Base-by-base conservation (phyloP, 2,888 invertebrate species). In the Stictocephala bisonia region DNA sequence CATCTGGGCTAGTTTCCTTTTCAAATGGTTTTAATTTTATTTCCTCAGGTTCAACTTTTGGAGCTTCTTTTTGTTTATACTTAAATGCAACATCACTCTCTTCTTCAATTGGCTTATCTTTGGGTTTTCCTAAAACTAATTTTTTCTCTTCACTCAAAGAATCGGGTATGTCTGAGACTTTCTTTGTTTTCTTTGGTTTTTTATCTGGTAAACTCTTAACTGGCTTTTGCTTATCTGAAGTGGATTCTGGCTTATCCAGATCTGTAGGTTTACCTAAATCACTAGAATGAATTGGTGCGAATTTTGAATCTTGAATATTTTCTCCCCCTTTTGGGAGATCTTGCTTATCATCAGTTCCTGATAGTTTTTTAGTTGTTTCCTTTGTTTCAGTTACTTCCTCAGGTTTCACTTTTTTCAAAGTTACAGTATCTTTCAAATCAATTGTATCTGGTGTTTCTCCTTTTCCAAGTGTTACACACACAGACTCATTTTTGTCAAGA, bases 1-100 rank as follows among this genome's bases (percentile, higher is more conserved):
- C 76, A n/a, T 82, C 75, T 18, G 82, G 80, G 68, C 82, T 29
- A 35, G 18, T 81, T 29, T 81, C 78, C 13, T 76, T 78, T 41
- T 83, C 81, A n/a, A 84, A 81, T 51, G 81, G 81, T 78, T 82
- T 81, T 53, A 85, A 82, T 41, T 73, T 77, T 2, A 85, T 79
- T 35, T 82, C 80, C 73, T 84, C 84, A 0, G 82, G 82, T 60
- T 83, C 82, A 31, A 84, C 80, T 31, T 79, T 79, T 53, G 80
- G 82, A 18, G 83, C 83, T 75, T 83, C 81, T 27, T 85, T 85
- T 74, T 84, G 83, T 78, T 79, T 82, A 13, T 80, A 82, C 50
- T 82, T 85, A 72, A 86, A 83, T 22, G 82, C 83, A 71, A 83
- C 81, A 26, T 82, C 81, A 72, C 82, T 80, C 0, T 78, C 77